Evolutionary conservation across 2,888 invertebrate species (phyloP).

Genomic region (Brachylomia viminalis): DNA sequence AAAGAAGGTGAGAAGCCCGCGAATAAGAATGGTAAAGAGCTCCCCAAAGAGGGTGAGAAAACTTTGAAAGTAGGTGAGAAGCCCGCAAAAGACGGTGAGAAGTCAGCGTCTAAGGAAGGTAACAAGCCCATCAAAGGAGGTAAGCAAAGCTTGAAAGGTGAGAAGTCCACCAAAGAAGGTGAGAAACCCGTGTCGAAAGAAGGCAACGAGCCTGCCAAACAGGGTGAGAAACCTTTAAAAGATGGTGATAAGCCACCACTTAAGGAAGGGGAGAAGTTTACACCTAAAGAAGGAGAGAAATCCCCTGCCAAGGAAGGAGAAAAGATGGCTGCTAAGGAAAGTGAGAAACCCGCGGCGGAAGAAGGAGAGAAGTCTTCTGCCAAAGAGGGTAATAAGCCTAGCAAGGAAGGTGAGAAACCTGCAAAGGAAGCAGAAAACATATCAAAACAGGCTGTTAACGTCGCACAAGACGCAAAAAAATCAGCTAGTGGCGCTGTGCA

Average conservation of each 20-base stretch:
- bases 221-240: neutral
- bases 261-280: neutral
- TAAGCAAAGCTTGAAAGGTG: neutral
- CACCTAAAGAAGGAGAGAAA: neutral
- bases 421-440: slow-evolving; percentile 46
- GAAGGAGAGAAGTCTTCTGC: neutral
- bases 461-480: slow-evolving; percentile 52
- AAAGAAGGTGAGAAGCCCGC: neutral
- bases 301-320: neutral
- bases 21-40: neutral
- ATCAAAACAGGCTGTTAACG: slow-evolving; percentile 47
- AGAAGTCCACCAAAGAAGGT: neutral
- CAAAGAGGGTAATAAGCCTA: neutral
- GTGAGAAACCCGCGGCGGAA: accelerated
- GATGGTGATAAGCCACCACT: neutral
- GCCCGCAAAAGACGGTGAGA: neutral
- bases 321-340: neutral
- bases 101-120: neutral
- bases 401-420: slow-evolving; percentile 3
- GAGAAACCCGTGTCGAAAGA: neutral
- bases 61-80: accelerated
- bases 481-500: slow-evolving; percentile 66
- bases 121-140: neutral
- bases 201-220: neutral
- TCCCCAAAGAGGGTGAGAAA: neutral